Base-by-base conservation (phyloP, 2,797 vertebrate genomes). In the Sternotherus odoratus region DNA sequence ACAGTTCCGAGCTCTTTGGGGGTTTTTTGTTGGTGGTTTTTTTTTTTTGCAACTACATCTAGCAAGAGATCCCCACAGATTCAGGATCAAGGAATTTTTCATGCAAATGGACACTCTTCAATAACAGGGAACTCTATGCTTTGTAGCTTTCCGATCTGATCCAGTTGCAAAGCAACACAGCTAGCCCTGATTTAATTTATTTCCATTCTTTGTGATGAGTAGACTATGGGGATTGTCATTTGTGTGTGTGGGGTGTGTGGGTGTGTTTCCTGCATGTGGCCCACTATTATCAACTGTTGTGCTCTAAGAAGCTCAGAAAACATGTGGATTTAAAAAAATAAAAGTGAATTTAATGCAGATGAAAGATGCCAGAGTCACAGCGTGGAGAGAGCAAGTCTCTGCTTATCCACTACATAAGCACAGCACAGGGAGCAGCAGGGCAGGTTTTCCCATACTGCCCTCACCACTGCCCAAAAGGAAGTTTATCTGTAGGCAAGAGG, bases 331-430 rank as follows among this genome's bases (percentile, higher is more conserved):
- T n/a, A n/a, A n/a, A n/a, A n/a, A n/a, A 88, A 85, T 79, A 60
- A 51, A 85, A 72, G 80, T 77, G 3, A 85, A 79, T 74, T 54
- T 81, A 6, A 28, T 88, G 81, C 30, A 49, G 30, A 24, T 81
- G 19, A 1, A 23, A 23, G 10, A 1, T 1, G 48, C 17, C 19
- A 53, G 39, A 74, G 1, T 0, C 8, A 3, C 12, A 77, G 3
- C 3, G 60, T 72, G 77, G 49, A 78, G 0, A 84, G 4, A 75
- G 43, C 19, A 46, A 0, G 1, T 48, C 72, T 15, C n/a, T 82
- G 43, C 57, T 28, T 75, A 75, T 48, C 43, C 39, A 48, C 12
- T 43, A 10, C 10, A 43, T 72, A 23, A 11, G 23, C 36, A 72
- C 9, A 39, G 66, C 21, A 21, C 23, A 2, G 66, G 36, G 11